Evolutionary conservation across 1,140 invertebrate genomes (phyloP).

Genomic region (Apocrypta bakeri): DNA sequence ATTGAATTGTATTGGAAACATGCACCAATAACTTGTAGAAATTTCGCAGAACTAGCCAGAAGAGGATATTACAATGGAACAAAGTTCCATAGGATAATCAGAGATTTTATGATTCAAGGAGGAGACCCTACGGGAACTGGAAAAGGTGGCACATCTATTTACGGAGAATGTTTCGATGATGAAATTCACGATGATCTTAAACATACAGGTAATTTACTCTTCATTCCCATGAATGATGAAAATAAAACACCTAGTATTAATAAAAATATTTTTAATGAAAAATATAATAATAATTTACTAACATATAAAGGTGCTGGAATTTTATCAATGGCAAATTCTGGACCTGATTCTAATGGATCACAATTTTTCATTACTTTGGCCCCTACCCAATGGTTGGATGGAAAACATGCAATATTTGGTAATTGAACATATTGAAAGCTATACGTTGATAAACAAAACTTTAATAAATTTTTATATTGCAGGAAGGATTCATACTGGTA

Average conservation of each 20-base stretch:
- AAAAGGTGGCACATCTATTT: constrained; percentile 96
- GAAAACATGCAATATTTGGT: constrained; percentile 98
- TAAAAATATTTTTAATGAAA: constrained; percentile 36
- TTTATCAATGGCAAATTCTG: constrained; percentile 93
- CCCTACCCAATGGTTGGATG: constrained; percentile 98
- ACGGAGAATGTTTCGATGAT: constrained; percentile 95
- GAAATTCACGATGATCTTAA: constrained; percentile 96
- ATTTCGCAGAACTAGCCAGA: constrained; percentile 94
- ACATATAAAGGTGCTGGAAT: constrained; percentile 85
- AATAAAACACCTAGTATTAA: neutral
- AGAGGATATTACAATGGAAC: constrained; percentile 97
- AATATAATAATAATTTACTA: too few species aligned
- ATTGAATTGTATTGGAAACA: constrained; percentile 99
- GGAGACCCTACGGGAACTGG: constrained; percentile 96
- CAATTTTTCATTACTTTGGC: constrained; percentile 99
- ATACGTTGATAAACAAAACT: neutral
- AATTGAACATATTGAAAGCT: constrained; percentile 27
- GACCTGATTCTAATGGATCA: constrained; percentile 96
- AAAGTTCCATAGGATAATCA: constrained; percentile 96
- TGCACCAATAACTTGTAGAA: constrained; percentile 94
- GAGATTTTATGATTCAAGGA: constrained; percentile 98
- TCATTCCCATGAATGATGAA: neutral
- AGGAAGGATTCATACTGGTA: constrained; percentile 87
- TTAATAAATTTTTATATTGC: constrained; percentile 36
- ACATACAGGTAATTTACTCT: constrained; percentile 84